Evolutionary conservation across 2,888 invertebrate genomes (phyloP), one percentile per base, ranked within the genome.

Genomic region (Torymus aiolomorphi): DNA sequence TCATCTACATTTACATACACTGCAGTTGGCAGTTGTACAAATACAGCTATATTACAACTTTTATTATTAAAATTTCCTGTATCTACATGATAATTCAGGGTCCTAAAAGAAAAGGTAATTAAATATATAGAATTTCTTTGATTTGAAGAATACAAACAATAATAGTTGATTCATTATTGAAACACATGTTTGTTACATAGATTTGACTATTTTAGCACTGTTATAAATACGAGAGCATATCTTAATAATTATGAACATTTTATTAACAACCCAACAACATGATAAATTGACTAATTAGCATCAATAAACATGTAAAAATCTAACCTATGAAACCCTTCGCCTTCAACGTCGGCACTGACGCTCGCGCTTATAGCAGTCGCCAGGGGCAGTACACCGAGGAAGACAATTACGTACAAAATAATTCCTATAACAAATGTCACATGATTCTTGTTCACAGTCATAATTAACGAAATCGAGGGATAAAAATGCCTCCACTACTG

Each of bases 271-370:
- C 18, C 31, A 24, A 76, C 31, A 65, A 18, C 42, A 72, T 14
- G 70, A 51, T 57, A 57, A 65, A 42, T 8, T 10, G 42, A 42
- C 42, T 54, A 51, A 71, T 11, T 49, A 24, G 42, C 57, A 71
- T 13, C 4, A 42, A 42, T 8, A 42, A 42, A 42, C 42, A 42
- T 42, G 8, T 42, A 24, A 73, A 56, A 62, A 80, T 57, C 82
- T 88, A 86, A 89, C 89, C 89, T 89, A 83, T 89, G 89, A 86
- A 88, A 89, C 82, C 89, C 89, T 54, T 85, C 83, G 61, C 88
- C 89, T 49, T 86, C 83, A 2, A 89, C 84, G 49, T 83, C 75
- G 56, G 86, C 83, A 14, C 83, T 82, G 13, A 89, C 13, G 13
- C 79, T 82, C 20, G 85, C 86, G 12, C 81, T 80, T 16, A 87